Base-by-base conservation (phyloP, 2,888 invertebrate genomes). In the Junonia oenone region DNA sequence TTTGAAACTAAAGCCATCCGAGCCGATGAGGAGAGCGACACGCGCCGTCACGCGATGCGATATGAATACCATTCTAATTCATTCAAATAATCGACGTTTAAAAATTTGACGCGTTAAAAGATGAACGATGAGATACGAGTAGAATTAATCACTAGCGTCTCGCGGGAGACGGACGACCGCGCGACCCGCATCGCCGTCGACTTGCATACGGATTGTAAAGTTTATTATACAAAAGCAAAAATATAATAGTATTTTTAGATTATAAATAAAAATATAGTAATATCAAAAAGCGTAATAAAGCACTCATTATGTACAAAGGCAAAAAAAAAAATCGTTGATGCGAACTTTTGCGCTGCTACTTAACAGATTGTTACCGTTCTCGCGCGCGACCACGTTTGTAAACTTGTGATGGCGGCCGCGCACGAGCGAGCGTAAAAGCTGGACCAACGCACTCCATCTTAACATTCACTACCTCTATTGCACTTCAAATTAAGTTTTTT, bases 261-360 rank as follows among this genome's bases (percentile, higher is more conserved):
- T 66, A 22, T 43, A 69, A 69, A 69, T 67, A 78, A 78, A 80
- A 75, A 71, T 67, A 63, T 59, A 62, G 62, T 77, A 79, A 83
- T 81, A 84, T 83, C 75, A 83, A 86, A 80, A 86, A 87, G 84
- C 86, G 81, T 85, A 83, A 78, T 81, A 82, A 83, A 88, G 85
- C 86, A 87, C 83, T 83, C 79, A 66, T 75, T 80, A 83, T 84
- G 74, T 85, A 84, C 84, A 84, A 68, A 70, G 71, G 68, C 71
- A 60, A 62, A 40, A 17, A 15, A 19, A 19, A 51, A 33, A 22
- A 22, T 40, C 43, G 54, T 54, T 45, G 56, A 47, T 13, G 38
- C 54, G 29, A 43, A 38, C 46, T 27, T 11, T 37, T 48, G 15
- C 55, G 67, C 65, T 59, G 26, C 33, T 29, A 26, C n/a, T n/a